Evolutionary conservation across 2,888 invertebrate species (phyloP), one percentile per base, ranked within the genome.

Genomic region (Brenthis ino): DNA sequence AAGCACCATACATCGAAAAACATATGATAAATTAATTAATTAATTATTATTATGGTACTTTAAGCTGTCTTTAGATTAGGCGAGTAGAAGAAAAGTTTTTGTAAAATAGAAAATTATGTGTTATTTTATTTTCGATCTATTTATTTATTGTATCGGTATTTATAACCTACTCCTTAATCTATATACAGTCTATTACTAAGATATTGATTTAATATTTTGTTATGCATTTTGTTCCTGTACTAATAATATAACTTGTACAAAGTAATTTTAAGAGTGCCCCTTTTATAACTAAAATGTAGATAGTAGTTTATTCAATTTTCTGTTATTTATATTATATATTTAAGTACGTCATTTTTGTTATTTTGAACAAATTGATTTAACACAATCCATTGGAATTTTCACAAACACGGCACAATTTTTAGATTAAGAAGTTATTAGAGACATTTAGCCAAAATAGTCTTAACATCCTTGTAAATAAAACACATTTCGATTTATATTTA

Each of bases 381-480:
- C 63, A 63, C 63, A 20, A 14, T 50, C 63, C 63, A 37, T 53
- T 63, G 33, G 53, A 6, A 63, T 43, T 57, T 68, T 69, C 63
- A 87, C 89, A 85, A 78, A 84, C 82, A 91, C 80, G 90, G 91
- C 92, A 93, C 92, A 91, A 91, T 85, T 80, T 86, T 84, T 88
- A 89, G 82, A 74, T 57, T 91, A 91, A 89, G 87, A 80, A 82
- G 81, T 90, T 89, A 89, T 81, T 89, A 92, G 91, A 83, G 85
- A 91, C 87, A 84, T 90, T 90, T 93, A 93, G 92, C 92, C 92
- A 93, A 93, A 93, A 90, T 92, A 92, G 90, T 81, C 77, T 83
- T 86, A 83, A 82, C 77, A 76, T 82, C 85, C 87, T 87, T 93
- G 92, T 91, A 93, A 79, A 93, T 92, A 91, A 74, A 70, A 84